phyloP scores from a whole-genome alignment of 2,888 invertebrate species.

The Dendrolimus pini region DNA sequence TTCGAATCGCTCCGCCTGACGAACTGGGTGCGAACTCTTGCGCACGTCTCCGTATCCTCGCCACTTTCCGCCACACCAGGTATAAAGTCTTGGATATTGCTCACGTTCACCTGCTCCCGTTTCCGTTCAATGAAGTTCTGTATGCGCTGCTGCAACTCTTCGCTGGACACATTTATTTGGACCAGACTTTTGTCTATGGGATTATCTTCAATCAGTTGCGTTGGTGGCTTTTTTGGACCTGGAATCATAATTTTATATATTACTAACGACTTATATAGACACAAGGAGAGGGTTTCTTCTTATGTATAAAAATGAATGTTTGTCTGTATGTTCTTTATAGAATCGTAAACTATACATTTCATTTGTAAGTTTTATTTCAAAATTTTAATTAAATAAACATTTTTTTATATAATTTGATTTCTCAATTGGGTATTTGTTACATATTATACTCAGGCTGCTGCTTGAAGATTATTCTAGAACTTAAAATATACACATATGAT shows the following conservation, averaged over 20 bases:
- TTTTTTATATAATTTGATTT: too few species aligned
- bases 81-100: conserved; percentile 87
- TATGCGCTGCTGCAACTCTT: conserved; percentile 82
- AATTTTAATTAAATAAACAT: too few species aligned
- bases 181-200: conserved; percentile 61
- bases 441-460: too few species aligned
- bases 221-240: conserved; percentile 22
- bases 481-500: too few species aligned
- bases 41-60: conserved; percentile 79
- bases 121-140: conserved; percentile 85
- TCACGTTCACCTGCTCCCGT: conserved; percentile 81
- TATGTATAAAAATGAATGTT: too few species aligned
- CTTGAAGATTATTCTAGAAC: too few species aligned
- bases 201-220: conserved; percentile 13
- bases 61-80: conserved; percentile 35
- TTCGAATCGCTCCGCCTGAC: conserved; percentile 84
- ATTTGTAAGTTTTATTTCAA: too few species aligned
- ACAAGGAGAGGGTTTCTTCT: too few species aligned
- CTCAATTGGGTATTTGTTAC: too few species aligned
- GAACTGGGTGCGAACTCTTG: conserved; percentile 84
- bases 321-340: too few species aligned
- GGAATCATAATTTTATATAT: conserved; percentile 4
- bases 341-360: too few species aligned
- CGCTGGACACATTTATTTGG: conserved; percentile 81
- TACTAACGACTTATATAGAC: too few species aligned